Conservation (phyloP, 1,140 invertebrate species). For the Heliothis subflexa region DNA sequence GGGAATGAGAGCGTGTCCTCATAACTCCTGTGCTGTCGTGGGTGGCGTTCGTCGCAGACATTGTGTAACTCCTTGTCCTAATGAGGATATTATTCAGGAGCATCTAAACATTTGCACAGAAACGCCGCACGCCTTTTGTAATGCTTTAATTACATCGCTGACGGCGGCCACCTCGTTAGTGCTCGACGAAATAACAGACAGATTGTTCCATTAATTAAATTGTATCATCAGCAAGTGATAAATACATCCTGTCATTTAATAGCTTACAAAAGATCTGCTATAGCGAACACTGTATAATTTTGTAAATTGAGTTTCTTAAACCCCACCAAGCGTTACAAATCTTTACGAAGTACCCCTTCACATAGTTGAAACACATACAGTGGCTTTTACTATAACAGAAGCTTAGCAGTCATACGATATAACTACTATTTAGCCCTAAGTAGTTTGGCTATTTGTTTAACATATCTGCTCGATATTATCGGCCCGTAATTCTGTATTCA, state of each 20-base stretch:
- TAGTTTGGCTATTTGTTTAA: background rate
- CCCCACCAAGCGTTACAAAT: too few relatives aligned
- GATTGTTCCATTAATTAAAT: slow-evolving; percentile 57
- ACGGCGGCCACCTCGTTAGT: slow-evolving; percentile 60
- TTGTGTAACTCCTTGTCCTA: slow-evolving; percentile 68
- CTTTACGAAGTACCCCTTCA: too few relatives aligned
- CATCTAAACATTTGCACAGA: slow-evolving; percentile 59
- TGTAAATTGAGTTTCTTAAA: background rate
- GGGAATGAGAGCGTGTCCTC: slow-evolving; percentile 84
- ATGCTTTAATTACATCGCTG: slow-evolving; percentile 62
- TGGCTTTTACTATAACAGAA: background rate
- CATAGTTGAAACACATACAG: too few relatives aligned
- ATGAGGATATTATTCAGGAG: slow-evolving; percentile 80
- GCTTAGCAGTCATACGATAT: background rate
- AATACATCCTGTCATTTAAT: slow-evolving; percentile 45
- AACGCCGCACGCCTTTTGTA: slow-evolving; percentile 59
- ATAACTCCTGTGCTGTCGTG: slow-evolving; percentile 76
- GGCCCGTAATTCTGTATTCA: background rate
- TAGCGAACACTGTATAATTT: background rate
- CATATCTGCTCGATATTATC: background rate
- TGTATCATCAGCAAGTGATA: slow-evolving; percentile 48
- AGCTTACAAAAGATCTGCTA: background rate
- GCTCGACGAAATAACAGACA: slow-evolving; percentile 56
- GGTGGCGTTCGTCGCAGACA: slow-evolving; percentile 69
- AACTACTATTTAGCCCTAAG: background rate